Base-by-base conservation (phyloP, 2,888 invertebrate species). In the Tridacna crocea region DNA sequence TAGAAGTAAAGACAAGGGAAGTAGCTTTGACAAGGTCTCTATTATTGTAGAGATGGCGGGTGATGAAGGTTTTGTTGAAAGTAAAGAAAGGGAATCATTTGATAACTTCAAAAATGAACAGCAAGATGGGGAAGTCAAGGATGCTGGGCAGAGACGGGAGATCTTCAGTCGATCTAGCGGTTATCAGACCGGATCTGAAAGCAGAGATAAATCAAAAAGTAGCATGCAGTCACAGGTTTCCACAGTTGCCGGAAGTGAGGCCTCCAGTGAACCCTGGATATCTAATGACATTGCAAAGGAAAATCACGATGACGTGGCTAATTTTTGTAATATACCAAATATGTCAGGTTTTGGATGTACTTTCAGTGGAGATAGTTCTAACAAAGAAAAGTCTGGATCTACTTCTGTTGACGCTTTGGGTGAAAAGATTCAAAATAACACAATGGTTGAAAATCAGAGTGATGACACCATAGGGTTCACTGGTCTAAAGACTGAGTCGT, bases 401-500 rank as follows among this genome's bases (percentile, higher is more conserved):
- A 36, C 36, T 36, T 36, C 8, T 36, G 36, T 36, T 36, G 36
- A 8, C 8, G 36, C 3, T 36, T 36, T 36, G 36, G 36, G 8
- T 2, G 36, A 36, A 36, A 36, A 36, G 36, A 4, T 55, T 15
- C 61, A 4, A 61, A 22, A 61, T 22, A 22, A 61, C 13, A 55
- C 55, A 55, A 22, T 22, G 13, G 13, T 8, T 13, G 61, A 61
- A 22, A 61, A 13, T 19, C 26, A 55, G 11, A 55, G 19, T 15
- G 55, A 15, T 19, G 15, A 55, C 55, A 24, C 70, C 0, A 17
- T 70, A 11, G 46, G 22, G 22, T 70, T 70, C 26, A 70, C 48
- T 12, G 51, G 70, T 70, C 51, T 70, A 24, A 70, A 70, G 46
- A 70, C 70, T 11, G 70, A 70, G 46, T 70, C 70, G 8, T 70